Base-by-base conservation (phyloP, 2,888 invertebrate genomes). In the Chouioia cunea region DNA sequence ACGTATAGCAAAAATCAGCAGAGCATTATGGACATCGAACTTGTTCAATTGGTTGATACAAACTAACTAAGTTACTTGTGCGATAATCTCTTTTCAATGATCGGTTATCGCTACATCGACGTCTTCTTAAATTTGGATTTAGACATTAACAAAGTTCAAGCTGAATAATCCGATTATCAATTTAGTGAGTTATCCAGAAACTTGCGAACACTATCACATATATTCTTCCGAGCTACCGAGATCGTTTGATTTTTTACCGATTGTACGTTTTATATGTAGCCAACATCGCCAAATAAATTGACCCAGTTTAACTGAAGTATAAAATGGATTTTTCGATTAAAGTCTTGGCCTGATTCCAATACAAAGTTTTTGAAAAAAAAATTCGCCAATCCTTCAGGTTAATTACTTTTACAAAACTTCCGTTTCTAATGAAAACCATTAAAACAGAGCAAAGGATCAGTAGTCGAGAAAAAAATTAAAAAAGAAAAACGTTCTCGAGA, bases 141-240 rank as follows among this genome's bases (percentile, higher is more conserved):
- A 69, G 57, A 69, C 22, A n/a, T 62, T 73, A 69, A 73, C 69
- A 18, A 69, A 69, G 65, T 72, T 72, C 27, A 65, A 69, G 57
- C 70, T 70, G 44, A 70, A 73, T 73, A 63, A 73, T 73, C 48
- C 69, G 70, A 69, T 73, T 73, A 73, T 64, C 63, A 70, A 73
- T 70, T 73, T 73, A 73, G 20, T 43, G 14, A 65, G 65, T 69
- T 65, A 27, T 23, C 16, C 43, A 6, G 14, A 64, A 64, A 71
- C 65, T 71, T 65, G 16, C 10, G 14, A 53, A 18, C 46, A 6
- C 59, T 48, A 47, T 65, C 54, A 8, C 23, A 43, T 2, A 6
- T 16, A 27, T 22, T 36, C 6, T 64, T 12, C 10, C 4, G 6
- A 36, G 36, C 12, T 10, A 36, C 36, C 10, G 6, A 36, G 36